Conservation (phyloP, 2,113 vertebrate genomes). For the Passer montanus region DNA sequence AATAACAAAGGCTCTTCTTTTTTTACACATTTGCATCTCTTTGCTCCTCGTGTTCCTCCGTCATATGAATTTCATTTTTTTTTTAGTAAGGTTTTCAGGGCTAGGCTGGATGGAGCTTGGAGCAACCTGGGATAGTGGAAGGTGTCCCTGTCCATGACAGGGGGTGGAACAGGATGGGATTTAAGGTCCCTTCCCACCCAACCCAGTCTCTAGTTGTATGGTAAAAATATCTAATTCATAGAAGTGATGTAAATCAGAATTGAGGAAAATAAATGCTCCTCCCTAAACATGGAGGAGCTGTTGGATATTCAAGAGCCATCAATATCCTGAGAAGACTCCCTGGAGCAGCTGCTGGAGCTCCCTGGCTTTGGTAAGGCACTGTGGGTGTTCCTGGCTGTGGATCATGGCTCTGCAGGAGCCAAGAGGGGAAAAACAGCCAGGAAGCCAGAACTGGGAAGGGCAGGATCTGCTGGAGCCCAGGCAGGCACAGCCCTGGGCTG, state of each 20-base stretch:
- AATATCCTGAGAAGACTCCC: neutral
- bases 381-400: fast-evolving
- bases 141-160: neutral
- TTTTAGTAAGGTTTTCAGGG: neutral
- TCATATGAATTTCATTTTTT: neutral
- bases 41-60: neutral
- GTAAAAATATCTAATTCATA: neutral
- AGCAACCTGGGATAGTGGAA: neutral
- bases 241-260: neutral
- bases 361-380: fast-evolving
- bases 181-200: neutral
- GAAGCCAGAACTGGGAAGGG: neutral
- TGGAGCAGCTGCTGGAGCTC: neutral
- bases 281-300: neutral
- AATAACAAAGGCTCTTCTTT: neutral
- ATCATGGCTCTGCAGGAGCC: fast-evolving
- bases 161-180: neutral
- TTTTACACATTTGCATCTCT: neutral
- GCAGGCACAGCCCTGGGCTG: neutral
- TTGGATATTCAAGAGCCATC: neutral
- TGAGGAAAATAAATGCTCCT: neutral
- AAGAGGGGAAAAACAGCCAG: neutral
- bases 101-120: neutral
- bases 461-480: neutral
- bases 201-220: neutral